Percentiles rank a stretch among this genome's conserved stretches.
phyloP scores from a whole-genome alignment of 92 coral and sea anemone species.

The Paragorgia papillata region DNA sequence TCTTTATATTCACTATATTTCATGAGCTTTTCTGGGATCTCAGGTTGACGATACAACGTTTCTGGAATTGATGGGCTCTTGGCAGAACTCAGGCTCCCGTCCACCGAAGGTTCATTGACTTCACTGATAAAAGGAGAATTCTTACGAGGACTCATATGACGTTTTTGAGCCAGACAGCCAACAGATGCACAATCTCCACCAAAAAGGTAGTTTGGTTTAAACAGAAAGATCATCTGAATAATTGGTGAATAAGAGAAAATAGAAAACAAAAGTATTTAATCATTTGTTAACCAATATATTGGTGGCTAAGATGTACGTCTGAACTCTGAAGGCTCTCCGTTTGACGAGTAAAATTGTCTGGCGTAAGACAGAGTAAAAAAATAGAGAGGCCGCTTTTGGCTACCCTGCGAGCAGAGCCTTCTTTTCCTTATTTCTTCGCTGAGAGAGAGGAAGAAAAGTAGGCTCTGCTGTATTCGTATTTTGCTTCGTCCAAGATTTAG shows the following conservation, averaged over 20 bases:
- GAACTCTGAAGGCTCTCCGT: too few species aligned
- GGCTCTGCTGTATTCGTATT: too few species aligned
- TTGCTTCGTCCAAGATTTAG: too few species aligned
- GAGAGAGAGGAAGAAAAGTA: too few species aligned
- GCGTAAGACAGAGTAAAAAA: too few species aligned
- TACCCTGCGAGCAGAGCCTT: too few species aligned
- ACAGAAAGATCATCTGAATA: background rate
- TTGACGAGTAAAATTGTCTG: too few species aligned
- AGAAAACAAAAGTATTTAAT: too few species aligned
- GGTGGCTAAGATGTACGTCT: too few species aligned
- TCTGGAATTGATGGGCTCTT: slow-evolving; percentile 39
- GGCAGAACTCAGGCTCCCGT: slow-evolving; percentile 20
- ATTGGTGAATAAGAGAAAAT: background rate
- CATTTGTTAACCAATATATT: too few species aligned
- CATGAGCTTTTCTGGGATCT: slow-evolving; percentile 36
- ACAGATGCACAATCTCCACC: background rate
- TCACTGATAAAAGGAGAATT: slow-evolving; percentile 39
- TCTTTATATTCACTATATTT: slow-evolving; percentile 33
- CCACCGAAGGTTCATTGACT: slow-evolving; percentile 19
- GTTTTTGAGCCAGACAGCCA: slow-evolving; percentile 11
- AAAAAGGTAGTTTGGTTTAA: background rate
- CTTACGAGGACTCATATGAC: slow-evolving; percentile 24
- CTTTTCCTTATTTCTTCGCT: too few species aligned
- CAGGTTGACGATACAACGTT: slow-evolving; percentile 33
- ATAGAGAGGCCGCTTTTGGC: too few species aligned